Conservation (phyloP, 2,888 invertebrate species). For the Cryptus armator region DNA sequence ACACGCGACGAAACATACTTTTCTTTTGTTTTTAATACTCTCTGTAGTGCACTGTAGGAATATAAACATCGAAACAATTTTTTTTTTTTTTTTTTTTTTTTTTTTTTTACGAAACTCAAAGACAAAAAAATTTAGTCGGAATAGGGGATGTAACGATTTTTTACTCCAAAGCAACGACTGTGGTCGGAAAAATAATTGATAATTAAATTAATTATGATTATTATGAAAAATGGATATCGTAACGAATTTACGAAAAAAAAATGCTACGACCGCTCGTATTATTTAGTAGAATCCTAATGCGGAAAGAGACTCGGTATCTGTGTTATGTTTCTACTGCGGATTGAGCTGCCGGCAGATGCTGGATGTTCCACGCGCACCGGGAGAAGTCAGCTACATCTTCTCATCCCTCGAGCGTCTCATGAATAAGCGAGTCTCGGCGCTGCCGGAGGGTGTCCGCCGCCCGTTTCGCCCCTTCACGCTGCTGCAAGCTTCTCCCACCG, state of each 20-base stretch:
- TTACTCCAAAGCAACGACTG: slow-evolving; percentile 61
- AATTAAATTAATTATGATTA: too few relatives aligned
- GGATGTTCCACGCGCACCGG: neutral
- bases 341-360: slow-evolving; percentile 31
- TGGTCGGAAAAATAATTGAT: neutral
- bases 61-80: neutral
- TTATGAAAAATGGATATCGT: too few relatives aligned
- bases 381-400: slow-evolving; percentile 20
- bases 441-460: slow-evolving; percentile 47
- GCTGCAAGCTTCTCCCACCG: neutral
- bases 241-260: too few relatives aligned
- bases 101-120: too few relatives aligned
- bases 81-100: slow-evolving; percentile 28
- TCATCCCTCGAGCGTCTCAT: slow-evolving; percentile 57
- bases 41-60: neutral
- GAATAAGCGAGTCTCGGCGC: slow-evolving; percentile 68
- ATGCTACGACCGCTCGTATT: neutral
- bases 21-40: neutral
- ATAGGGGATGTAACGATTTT: slow-evolving; percentile 39
- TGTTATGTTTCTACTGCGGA: slow-evolving; percentile 31
- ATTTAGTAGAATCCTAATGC: slow-evolving; percentile 21
- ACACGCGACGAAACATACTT: neutral
- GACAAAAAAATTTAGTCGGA: too few relatives aligned
- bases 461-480: slow-evolving; percentile 21
- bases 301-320: neutral